These are phyloP conservation scores for Bombylius major DNA, from an alignment of 2,888 invertebrate species.

Conservation along the genomic window DNA sequence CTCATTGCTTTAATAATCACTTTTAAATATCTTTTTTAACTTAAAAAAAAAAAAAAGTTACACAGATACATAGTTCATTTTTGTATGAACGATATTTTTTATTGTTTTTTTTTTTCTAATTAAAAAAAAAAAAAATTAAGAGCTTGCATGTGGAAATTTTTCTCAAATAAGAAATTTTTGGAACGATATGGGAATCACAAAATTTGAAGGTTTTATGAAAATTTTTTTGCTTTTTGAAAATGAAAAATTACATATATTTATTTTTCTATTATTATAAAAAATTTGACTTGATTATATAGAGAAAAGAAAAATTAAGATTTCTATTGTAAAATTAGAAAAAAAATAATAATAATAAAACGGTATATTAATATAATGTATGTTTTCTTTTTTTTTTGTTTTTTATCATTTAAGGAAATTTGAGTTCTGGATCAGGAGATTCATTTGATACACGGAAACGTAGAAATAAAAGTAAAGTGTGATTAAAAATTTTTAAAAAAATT, in stretches of 20 bases:
- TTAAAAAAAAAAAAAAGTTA: background rate
- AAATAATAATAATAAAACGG: no score
- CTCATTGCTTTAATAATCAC: no score
- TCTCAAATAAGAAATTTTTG: slow-evolving; percentile 4
- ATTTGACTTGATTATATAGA: background rate
- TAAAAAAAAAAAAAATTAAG: background rate
- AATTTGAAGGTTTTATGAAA: background rate
- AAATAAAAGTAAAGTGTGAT: slow-evolving; percentile 5
- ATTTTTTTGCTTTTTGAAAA: background rate
- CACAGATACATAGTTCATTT: background rate
- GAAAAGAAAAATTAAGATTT: no score
- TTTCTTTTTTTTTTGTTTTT: background rate
- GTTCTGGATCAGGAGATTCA: slow-evolving; percentile 7
- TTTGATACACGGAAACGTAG: slow-evolving; percentile 1
- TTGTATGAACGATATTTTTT: background rate
- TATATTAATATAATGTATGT: no score
- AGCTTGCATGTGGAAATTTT: slow-evolving; percentile 1
- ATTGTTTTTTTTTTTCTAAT: no score
- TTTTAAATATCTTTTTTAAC: no score
- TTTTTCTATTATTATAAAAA: background rate
- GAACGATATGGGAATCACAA: slow-evolving; percentile 3
- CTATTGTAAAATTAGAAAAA: no score
- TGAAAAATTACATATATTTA: background rate
- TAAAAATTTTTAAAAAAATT: background rate
- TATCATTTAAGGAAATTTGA: slow-evolving; percentile 3